Percentiles rank a stretch among this genome's conserved stretches.
Conservation (phyloP, 2,113 vertebrate genomes). For the Notarius quadriscutis region DNA sequence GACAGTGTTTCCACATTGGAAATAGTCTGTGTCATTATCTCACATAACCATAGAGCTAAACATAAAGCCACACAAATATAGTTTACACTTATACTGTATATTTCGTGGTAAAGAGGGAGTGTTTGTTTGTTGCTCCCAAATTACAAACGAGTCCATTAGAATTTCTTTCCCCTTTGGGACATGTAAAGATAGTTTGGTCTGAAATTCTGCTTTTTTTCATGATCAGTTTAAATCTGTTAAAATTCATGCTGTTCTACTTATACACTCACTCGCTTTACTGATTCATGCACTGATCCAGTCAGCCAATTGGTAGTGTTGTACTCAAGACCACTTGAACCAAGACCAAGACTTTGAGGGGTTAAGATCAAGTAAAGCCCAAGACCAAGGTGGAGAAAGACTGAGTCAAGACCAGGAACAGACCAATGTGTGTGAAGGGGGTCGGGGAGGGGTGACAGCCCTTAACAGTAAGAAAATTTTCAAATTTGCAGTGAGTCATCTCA, state of each 20-base stretch:
- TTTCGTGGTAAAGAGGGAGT: not conserved
- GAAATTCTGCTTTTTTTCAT: not conserved
- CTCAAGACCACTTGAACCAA: too few species aligned
- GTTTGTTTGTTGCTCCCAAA: not conserved
- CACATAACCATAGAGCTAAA: not conserved
- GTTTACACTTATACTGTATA: not conserved
- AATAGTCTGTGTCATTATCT: not conserved
- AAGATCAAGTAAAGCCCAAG: too few species aligned
- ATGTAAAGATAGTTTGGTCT: not conserved
- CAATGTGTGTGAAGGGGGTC: too few species aligned
- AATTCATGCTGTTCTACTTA: not conserved
- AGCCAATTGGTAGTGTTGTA: not conserved
- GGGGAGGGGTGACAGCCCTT: too few species aligned
- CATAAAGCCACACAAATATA: not conserved
- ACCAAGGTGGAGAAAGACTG: too few species aligned
- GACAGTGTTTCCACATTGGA: not conserved
- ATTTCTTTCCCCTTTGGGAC: not conserved
- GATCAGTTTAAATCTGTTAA: not conserved
- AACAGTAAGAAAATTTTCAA: too few species aligned
- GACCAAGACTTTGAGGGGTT: too few species aligned
- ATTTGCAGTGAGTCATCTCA: too few species aligned
- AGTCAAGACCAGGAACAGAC: too few species aligned
- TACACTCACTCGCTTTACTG: not conserved
- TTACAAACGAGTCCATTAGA: not conserved
- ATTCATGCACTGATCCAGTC: not conserved